Evolutionary conservation across 2,113 vertebrate species (phyloP), one percentile per base, ranked within the genome.

Genomic region (Benthochromis sp.): DNA sequence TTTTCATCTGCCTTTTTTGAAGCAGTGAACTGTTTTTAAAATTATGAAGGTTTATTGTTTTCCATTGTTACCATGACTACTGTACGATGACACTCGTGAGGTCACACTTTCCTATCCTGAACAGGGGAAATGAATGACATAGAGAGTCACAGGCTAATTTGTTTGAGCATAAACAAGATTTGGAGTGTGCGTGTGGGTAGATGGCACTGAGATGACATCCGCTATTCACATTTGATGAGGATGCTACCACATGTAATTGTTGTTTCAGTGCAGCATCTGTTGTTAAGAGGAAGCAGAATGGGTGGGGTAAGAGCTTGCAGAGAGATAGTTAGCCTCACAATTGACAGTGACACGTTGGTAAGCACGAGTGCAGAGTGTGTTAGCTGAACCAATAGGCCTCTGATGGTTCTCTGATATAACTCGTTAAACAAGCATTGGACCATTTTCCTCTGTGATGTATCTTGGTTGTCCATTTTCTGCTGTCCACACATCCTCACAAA

Each of bases 321-420:
- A 59, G 73, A 93, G 83, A 91, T 78, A 82, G 93, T 92, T 93
- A 94, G 92, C 87, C 83, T 92, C 79, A 80, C 94, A 95, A 94
- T 95, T 90, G 91, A 91, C 94, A 89, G 84, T 94, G 94, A 94
- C 93, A 94, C 80, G 92, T 91, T 93, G 86, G 93, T 94, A 91
- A 95, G 88, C 52, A 8, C 19, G 52, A 92, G 87, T 87, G 92
- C 73, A 21, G 84, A 91, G 86, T 83, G 21, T 47, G 90, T 91
- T 89, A 92, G 89, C 38, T 82, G 91, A 92, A 89, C 90, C 93
- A 89, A 91, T 90, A 54, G 90, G 84, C 82, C 89, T 92, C 90
- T 94, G 91, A 95, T 92, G 92, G 89, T 83, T 90, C 89, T 84
- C 84, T 94, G 92, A 92, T 93, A 91, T 86, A 93, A 88, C 87